Conservation (phyloP, 2,113 vertebrate genomes). For the Heliornis fulica region DNA sequence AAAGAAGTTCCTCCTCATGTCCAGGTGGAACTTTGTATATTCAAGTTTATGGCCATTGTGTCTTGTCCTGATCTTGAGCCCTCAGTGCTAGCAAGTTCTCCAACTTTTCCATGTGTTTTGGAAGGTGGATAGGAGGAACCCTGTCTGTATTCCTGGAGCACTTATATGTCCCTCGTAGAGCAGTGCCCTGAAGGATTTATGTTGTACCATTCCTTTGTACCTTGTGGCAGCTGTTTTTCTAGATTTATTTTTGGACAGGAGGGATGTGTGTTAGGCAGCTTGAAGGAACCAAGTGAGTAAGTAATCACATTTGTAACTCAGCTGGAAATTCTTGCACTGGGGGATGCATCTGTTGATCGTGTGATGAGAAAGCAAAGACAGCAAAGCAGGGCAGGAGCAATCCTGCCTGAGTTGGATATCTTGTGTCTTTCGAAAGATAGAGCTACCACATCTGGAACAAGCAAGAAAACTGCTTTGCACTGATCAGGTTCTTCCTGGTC, state of each 20-base stretch:
- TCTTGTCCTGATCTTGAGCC: not conserved
- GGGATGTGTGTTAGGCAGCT: not conserved
- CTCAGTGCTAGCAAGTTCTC: not conserved
- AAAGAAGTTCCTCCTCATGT: too few species aligned
- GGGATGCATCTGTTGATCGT: not conserved
- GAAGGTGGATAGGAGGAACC: not conserved
- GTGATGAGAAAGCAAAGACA: constrained; percentile 26
- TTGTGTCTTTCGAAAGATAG: not conserved
- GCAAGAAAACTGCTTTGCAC: not conserved
- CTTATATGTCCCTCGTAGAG: not conserved
- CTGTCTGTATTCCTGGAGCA: not conserved
- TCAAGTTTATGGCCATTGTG: too few species aligned
- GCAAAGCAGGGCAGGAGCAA: not conserved
- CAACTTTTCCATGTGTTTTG: not conserved
- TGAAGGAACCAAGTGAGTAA: constrained; percentile 7
- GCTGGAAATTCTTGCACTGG: not conserved
- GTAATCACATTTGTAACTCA: constrained; percentile 13
- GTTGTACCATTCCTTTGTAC: constrained; percentile 14
- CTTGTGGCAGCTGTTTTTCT: constrained; percentile 25
- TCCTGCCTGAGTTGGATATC: constrained; percentile 8
- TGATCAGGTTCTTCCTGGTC: not conserved
- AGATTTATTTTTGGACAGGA: constrained; percentile 14
- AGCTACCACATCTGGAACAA: not conserved
- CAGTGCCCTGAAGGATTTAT: not conserved
- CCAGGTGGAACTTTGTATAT: too few species aligned